phyloP scores from a whole-genome alignment of 2,888 invertebrate genomes.

The Acanthococcus lagerstroemiae region DNA sequence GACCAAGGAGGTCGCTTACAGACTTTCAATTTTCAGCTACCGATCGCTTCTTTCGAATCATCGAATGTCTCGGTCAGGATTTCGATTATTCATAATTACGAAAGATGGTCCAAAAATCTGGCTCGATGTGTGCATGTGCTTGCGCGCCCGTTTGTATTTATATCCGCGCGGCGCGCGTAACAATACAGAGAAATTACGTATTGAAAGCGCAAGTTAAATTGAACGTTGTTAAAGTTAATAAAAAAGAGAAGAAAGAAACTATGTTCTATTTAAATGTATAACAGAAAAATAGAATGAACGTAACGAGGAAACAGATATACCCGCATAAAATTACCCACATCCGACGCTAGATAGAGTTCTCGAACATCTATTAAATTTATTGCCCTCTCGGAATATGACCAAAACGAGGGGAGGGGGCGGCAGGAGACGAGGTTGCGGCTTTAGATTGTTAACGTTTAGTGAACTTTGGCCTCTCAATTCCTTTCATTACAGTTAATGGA shows the following conservation, averaged over 20 bases:
- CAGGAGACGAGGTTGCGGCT: conserved; percentile 8
- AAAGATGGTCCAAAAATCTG: too few relatives aligned
- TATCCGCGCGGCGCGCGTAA: too few relatives aligned
- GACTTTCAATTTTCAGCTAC: too few relatives aligned
- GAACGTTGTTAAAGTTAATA: not conserved
- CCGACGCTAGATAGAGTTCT: conserved; percentile 23
- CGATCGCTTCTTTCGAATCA: too few relatives aligned
- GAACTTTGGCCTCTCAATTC: conserved; percentile 30
- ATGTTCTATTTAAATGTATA: not conserved
- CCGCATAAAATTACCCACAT: conserved; percentile 28
- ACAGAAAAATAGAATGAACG: not conserved
- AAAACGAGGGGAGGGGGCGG: not conserved
- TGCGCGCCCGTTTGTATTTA: not conserved
- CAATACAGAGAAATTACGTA: too few relatives aligned
- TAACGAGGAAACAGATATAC: conserved; percentile 28
- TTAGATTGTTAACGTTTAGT: conserved; percentile 29
- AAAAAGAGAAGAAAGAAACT: too few relatives aligned
- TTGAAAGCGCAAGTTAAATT: too few relatives aligned
- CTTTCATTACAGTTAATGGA: conserved; percentile 28
- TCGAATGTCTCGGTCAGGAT: too few relatives aligned
- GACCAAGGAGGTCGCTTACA: too few relatives aligned
- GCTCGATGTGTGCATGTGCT: too few relatives aligned
- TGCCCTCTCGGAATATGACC: conserved; percentile 15
- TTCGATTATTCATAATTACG: too few relatives aligned
- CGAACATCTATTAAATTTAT: conserved; percentile 27